Evolutionary conservation across 2,797 vertebrate species (phyloP).

Genomic region (Anas capensis): DNA sequence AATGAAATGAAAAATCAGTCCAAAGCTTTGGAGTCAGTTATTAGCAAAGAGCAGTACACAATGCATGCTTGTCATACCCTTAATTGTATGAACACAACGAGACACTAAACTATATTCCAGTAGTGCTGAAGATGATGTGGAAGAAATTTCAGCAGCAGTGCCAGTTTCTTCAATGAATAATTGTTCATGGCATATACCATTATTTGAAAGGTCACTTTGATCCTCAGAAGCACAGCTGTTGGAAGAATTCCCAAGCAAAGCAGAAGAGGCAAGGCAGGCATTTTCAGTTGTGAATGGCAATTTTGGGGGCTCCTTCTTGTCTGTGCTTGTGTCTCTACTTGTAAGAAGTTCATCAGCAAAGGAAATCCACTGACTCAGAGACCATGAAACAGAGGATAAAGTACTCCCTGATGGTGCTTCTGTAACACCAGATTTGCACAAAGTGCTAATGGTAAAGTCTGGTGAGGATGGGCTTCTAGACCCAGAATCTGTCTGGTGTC

Average conservation of each 20-base stretch:
- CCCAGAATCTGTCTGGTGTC: constrained; percentile 77
- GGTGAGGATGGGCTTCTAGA: constrained; percentile 83
- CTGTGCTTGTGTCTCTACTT: constrained; percentile 51
- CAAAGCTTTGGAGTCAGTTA: constrained; percentile 44
- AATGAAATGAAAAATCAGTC: constrained; percentile 22
- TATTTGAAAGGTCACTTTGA: constrained; percentile 75
- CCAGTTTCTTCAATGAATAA: constrained; percentile 76
- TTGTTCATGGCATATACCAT: constrained; percentile 61
- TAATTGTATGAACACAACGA: constrained; percentile 75
- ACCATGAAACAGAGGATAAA: constrained; percentile 77
- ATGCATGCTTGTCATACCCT: constrained; percentile 80
- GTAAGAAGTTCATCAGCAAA: constrained; percentile 82
- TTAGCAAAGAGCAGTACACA: constrained; percentile 58
- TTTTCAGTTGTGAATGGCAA: constrained; percentile 71
- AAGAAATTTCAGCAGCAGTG: constrained; percentile 65
- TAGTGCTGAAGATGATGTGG: constrained; percentile 73
- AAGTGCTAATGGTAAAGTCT: constrained; percentile 68
- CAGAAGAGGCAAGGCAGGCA: constrained; percentile 66
- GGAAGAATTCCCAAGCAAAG: constrained; percentile 75
- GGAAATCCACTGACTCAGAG: constrained; percentile 86
- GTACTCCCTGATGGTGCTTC: constrained; percentile 70
- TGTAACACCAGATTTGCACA: constrained; percentile 66
- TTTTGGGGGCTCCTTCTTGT: constrained; percentile 75
- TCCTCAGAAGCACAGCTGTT: constrained; percentile 81
- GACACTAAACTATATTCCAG: constrained; percentile 72